Base-by-base conservation (phyloP, 2,888 invertebrate species). In the Dinocampus coccinellae region DNA sequence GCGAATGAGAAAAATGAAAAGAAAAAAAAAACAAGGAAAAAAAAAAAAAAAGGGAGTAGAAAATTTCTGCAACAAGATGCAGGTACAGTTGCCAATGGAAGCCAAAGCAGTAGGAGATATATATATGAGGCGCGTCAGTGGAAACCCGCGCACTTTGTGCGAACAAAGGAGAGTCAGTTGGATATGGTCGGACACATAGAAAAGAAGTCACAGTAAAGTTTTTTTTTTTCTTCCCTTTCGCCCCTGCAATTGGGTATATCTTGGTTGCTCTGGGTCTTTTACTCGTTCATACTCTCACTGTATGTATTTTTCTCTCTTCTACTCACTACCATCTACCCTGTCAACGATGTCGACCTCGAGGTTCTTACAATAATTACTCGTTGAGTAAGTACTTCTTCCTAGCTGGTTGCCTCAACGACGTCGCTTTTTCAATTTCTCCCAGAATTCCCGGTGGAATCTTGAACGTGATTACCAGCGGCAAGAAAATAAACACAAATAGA, bases 321-420 rank as follows among this genome's bases (percentile, higher is more conserved):
- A n/a, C n/a, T n/a, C n/a, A n/a, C n/a, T n/a, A n/a, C 13, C 29
- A 10, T 9, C n/a, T 36, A 10, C 34, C 55, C 26, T n/a, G 55
- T 39, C 55, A 39, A 55, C 52, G 53, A 53, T 26, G 39, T n/a
- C 20, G 39, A 55, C 66, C 64, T 53, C 53, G 72, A 61, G 34
- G 63, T 73, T 69, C 71, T 70, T 47, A 68, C 73, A 68, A 74
- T 75, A 76, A 77, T 75, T 76, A 70, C 68, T 74, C 65, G 70
- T 65, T 63, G 63, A 72, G 69, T 71, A 72, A 67, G 71, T 72
- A 72, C 67, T 67, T 72, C 64, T 70, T 58, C 20, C 24, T 67
- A 39, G 67, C 67, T 67, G 67, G 67, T 62, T 58, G 57, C 63
- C 55, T 68, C 55, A 60, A 65, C 70, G 57, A 62, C 55, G 47